Base-by-base conservation (phyloP, 2,797 vertebrate species). In the Cossypha polioptera region DNA sequence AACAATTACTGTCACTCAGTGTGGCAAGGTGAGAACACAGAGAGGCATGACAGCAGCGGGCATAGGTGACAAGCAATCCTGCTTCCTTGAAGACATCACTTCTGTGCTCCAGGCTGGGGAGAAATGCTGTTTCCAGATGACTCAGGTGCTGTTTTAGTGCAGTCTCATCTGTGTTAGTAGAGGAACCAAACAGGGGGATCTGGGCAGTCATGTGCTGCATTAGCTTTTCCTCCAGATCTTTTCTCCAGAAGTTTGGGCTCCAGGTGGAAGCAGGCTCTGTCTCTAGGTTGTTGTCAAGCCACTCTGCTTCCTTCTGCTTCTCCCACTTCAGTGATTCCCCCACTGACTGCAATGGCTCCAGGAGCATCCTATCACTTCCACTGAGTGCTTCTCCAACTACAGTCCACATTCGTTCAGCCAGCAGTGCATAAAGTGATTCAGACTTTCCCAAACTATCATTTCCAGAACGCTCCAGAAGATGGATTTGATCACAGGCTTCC, bases 371-470 rank as follows among this genome's bases (percentile, higher is more conserved):
- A 5, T 43, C 51, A 19, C 16, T 83, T 63, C 69, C 89, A 74
- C 26, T 16, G 35, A 97, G 43, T 0, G n/a, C 95, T 92, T 91
- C 76, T 58, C 15, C 90, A 48, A 97, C 65, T 10, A 75, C 72
- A 53, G 51, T 71, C 96, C 96, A 96, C 97, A 95, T 97, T 72
- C 4, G 82, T 54, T 91, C 90, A n/a, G 91, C 91, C 90, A 97
- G 61, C 3, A 91, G 71, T 0, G 0, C 35, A 69, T 97, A 97
- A 80, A 96, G 92, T 22, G 82, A 72, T 51, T 93, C 92, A 88
- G 78, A 80, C 29, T 87, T 92, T 28, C 4, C 48, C 67, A 54
- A 16, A 45, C 8, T 53, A 63, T 80, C 54, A 0, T 40, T 88
- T 75, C 75, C 94, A 82, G 86, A 93, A 85, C 25, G 54, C 31